Evolutionary conservation across 2,888 invertebrate genomes (phyloP), one percentile per base, ranked within the genome.

Genomic region (Aphidoletes aphidimyza): DNA sequence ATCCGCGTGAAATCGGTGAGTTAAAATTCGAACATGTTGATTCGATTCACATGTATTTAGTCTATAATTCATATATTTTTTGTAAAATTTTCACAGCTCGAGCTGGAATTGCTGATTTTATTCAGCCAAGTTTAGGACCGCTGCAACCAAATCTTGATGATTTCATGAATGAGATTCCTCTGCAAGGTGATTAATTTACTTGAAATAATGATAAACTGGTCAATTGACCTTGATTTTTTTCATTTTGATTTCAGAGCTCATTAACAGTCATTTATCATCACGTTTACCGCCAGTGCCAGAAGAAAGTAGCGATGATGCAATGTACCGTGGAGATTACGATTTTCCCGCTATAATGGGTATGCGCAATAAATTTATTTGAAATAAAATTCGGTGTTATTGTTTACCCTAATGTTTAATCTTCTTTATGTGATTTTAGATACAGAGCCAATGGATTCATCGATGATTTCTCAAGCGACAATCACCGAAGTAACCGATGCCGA

Each of bases 41-140:
- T n/a, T n/a, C n/a, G n/a, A n/a, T n/a, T n/a, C n/a, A n/a, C n/a
- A n/a, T n/a, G n/a, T n/a, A n/a, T n/a, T n/a, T n/a, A n/a, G n/a
- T n/a, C n/a, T n/a, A n/a, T n/a, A n/a, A n/a, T n/a, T n/a, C n/a
- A n/a, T 9, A 42, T 42, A 42, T 9, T 42, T 14, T 9, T 42
- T 42, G 42, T 42, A n/a, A n/a, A n/a, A 42, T 42, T 69, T 69
- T 30, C 69, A 89, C 89, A 90, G 84, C 93, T 95, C 89, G 95
- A 87, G 96, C 96, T 85, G 95, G 95, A 88, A 92, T 96, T 88
- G 97, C 98, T 84, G 98, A 99, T 91, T 97, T 99, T 89, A 98
- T 99, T 90, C 99, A 99, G 91, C 99, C 99, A 84, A 98, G 98
- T 89, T 93, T 99, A 88, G 96, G 98, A 59, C 98, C 98, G 85